A percentile compares a stretch with the other conserved stretches of the same genome.
phyloP scores from a whole-genome alignment of 2,888 invertebrate species.

The Idaea dimidiata region DNA sequence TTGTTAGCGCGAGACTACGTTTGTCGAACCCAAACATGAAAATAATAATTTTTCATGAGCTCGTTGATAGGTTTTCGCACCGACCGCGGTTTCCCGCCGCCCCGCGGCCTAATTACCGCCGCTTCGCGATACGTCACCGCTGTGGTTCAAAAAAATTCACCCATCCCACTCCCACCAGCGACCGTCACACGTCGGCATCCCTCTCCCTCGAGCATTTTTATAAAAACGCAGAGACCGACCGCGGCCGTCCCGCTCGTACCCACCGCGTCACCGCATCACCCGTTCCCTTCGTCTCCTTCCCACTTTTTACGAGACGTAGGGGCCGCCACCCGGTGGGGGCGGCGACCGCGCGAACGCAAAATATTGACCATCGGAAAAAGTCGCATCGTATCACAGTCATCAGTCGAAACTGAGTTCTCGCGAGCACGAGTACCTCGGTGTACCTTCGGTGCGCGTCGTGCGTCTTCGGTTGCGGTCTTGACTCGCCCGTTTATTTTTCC shows the following conservation, averaged over 20 bases:
- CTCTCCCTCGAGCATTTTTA: conserved; percentile 74
- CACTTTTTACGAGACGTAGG: conserved; percentile 82
- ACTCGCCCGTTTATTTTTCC: conserved; percentile 69
- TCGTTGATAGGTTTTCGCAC: conserved; percentile 79
- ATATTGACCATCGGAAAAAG: conserved; percentile 83
- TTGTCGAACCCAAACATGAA: conserved; percentile 64
- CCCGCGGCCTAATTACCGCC: conserved; percentile 79
- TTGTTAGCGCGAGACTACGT: conserved; percentile 4
- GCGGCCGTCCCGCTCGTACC: conserved; percentile 77
- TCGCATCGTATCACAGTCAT: conserved; percentile 81
- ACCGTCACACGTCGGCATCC: conserved; percentile 50
- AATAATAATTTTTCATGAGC: conserved; percentile 80
- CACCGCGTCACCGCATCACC: conserved; percentile 62
- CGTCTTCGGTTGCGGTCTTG: conserved; percentile 77
- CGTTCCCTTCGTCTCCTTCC: conserved; percentile 80
- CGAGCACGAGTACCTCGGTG: conserved; percentile 71
- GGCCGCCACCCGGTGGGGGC: conserved; percentile 77
- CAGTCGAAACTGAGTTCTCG: conserved; percentile 79
- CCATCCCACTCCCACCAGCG: conserved; percentile 67
- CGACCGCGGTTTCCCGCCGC: conserved; percentile 79
- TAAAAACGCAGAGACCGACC: conserved; percentile 79
- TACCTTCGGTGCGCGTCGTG: conserved; percentile 74
- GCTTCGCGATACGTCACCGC: conserved; percentile 78
- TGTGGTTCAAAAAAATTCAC: conserved; percentile 77
- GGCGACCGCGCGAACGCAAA: conserved; percentile 80